A percentile compares a stretch with the other conserved stretches of the same genome.
Evolutionary conservation across 2,113 vertebrate species (phyloP).

Genomic region (Phrynosoma blainvillii): DNA sequence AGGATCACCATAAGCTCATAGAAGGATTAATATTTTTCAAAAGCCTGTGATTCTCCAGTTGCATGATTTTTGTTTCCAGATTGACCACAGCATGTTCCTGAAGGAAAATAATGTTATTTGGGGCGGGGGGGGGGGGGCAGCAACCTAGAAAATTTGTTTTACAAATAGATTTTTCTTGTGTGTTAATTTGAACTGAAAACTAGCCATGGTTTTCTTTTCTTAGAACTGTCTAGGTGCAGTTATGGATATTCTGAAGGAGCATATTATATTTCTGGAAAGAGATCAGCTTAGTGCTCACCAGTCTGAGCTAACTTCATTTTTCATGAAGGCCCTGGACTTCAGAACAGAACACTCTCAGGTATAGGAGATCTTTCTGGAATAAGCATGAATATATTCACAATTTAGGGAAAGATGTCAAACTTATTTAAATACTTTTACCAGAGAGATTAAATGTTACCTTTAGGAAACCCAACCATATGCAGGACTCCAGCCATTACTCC

Average conservation of each 20-base stretch:
- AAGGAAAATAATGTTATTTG: background rate
- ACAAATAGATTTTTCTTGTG: background rate
- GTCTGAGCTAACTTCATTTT: slow-evolving; percentile 89
- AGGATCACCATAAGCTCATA: background rate
- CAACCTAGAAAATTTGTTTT: background rate
- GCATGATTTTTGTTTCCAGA: too few relatives aligned
- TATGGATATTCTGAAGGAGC: slow-evolving; percentile 89
- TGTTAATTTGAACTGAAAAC: background rate
- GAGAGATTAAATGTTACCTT: background rate
- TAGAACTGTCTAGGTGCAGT: slow-evolving; percentile 84
- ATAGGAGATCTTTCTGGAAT: background rate
- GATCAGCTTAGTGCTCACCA: slow-evolving; percentile 87
- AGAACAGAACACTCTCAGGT: slow-evolving; percentile 83
- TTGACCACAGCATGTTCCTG: background rate
- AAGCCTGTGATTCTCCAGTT: background rate
- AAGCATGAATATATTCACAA: background rate
- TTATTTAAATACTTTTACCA: background rate
- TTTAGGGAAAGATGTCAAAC: background rate
- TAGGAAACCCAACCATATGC: background rate
- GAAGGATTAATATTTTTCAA: background rate
- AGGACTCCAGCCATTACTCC: background rate
- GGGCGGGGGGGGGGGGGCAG: background rate
- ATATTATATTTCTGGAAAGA: slow-evolving; percentile 86
- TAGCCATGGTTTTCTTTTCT: slow-evolving; percentile 5
- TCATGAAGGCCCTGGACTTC: slow-evolving; percentile 90